phyloP scores from a whole-genome alignment of 1,140 invertebrate genomes.

The Formica exsecta region DNA sequence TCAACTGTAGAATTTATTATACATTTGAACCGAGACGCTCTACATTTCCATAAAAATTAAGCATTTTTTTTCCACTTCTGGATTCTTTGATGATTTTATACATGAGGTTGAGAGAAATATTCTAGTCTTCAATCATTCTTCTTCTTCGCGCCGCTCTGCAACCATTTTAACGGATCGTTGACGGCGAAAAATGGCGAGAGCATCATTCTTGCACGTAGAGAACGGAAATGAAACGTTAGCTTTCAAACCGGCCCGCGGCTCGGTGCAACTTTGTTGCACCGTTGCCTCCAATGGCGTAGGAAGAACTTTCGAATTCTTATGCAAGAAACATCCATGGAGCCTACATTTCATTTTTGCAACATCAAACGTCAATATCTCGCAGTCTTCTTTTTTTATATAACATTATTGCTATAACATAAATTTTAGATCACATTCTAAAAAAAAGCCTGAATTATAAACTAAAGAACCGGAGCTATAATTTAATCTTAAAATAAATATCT shows the following conservation, averaged over 20 bases:
- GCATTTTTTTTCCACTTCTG: slow-evolving; percentile 10
- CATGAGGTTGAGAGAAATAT: background rate
- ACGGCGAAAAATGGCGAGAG: slow-evolving; percentile 38
- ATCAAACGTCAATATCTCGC: background rate
- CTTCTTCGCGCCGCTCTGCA: slow-evolving; percentile 45
- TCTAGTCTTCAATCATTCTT: slow-evolving; percentile 51
- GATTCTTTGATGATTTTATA: background rate
- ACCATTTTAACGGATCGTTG: slow-evolving; percentile 56
- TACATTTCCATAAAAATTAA: background rate
- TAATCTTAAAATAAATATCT: no score
- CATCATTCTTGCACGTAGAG: slow-evolving; percentile 58
- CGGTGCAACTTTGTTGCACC: slow-evolving; percentile 40
- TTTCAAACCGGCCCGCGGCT: slow-evolving; percentile 46
- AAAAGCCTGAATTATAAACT: no score
- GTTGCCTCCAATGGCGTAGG: slow-evolving; percentile 42
- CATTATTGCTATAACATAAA: no score
- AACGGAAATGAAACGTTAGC: slow-evolving; percentile 58
- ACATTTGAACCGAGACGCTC: background rate
- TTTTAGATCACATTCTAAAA: no score
- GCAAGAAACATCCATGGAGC: background rate
- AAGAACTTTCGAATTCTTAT: slow-evolving; percentile 15
- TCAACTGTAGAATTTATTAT: background rate
- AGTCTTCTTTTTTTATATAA: no score
- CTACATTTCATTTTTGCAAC: background rate
- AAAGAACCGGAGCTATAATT: no score